Base-by-base conservation (phyloP, 2,113 vertebrate genomes). In the Acanthisitta chloris region DNA sequence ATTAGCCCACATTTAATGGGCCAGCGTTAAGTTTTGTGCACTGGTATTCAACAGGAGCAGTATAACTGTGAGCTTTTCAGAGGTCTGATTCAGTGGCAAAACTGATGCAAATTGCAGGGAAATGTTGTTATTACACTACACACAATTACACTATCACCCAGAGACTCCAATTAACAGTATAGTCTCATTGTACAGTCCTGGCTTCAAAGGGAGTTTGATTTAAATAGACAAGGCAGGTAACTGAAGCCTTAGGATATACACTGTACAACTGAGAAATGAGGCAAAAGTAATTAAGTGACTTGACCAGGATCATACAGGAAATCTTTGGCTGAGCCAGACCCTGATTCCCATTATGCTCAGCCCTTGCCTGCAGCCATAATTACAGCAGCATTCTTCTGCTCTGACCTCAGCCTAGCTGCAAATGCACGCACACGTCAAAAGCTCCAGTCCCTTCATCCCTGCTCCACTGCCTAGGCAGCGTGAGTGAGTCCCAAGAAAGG, bases 271-370 rank as follows among this genome's bases (percentile, higher is more conserved):
- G 92, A 95, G 92, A 94, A 95, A 95, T 52, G 85, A 96, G 93
- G 93, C 93, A 95, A 93, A 95, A 93, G 94, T 96, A 94, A 96
- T 95, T 96, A 97, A 95, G 90, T 96, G 94, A 96, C 96, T 96
- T 96, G 94, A 95, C 94, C 93, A 94, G 96, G 92, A 95, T 97
- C 96, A 96, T 86, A 96, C 87, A 96, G 94, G 87, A 96, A 96
- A 96, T 94, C 96, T 96, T 95, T 92, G 93, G 90, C 88, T 93
- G 94, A 83, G 88, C 94, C 93, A 96, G 93, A 70, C 93, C 92
- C 85, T 18, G 94, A 88, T 82, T 95, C 90, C 93, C 88, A 88
- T 91, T 88, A 69, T 88, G 76, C 76, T 93, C 73, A 92, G 91
- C 88, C 96, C 88, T 88, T 55, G 90, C 90, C 96, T 93, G 92